Conservation (phyloP, 2,113 vertebrate species). For the Illadopsis cleaveri region DNA sequence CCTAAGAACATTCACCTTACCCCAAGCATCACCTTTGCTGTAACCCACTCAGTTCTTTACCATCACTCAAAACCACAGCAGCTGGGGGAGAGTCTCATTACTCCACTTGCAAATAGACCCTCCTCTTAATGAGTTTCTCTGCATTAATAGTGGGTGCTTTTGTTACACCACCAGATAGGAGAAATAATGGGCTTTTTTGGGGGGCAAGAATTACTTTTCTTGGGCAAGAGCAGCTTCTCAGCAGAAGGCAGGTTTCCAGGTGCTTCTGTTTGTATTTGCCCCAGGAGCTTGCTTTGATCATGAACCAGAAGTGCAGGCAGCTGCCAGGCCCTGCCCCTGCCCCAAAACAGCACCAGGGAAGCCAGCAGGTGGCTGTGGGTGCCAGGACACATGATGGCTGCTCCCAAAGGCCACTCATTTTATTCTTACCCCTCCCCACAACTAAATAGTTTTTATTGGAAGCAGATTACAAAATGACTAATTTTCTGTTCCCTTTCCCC, state of each 20-base stretch:
- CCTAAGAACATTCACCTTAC: not conserved
- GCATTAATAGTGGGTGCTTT: not conserved
- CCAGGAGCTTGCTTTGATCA: not conserved
- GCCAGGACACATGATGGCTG: accelerated
- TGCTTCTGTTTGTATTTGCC: not conserved
- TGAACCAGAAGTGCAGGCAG: not conserved
- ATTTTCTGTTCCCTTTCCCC: conserved; percentile 3
- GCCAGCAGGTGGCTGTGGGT: not conserved
- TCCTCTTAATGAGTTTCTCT: not conserved
- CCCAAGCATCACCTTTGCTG: not conserved
- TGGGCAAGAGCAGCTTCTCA: not conserved
- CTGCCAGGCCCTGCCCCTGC: not conserved
- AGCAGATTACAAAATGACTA: not conserved
- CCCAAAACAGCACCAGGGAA: not conserved
- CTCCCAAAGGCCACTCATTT: not conserved
- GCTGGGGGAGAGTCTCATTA: too few relatives aligned
- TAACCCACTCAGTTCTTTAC: not conserved
- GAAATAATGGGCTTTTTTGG: not conserved
- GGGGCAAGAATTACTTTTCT: not conserved
- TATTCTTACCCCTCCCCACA: not conserved
- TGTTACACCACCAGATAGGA: not conserved
- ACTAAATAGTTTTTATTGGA: not conserved
- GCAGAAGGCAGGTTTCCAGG: not conserved
- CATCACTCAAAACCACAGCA: not conserved
- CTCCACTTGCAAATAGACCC: too few relatives aligned